A percentile compares a stretch with the other conserved stretches of the same genome.
Conservation (phyloP, 2,888 invertebrate genomes). For the Flexamia atlantica region DNA sequence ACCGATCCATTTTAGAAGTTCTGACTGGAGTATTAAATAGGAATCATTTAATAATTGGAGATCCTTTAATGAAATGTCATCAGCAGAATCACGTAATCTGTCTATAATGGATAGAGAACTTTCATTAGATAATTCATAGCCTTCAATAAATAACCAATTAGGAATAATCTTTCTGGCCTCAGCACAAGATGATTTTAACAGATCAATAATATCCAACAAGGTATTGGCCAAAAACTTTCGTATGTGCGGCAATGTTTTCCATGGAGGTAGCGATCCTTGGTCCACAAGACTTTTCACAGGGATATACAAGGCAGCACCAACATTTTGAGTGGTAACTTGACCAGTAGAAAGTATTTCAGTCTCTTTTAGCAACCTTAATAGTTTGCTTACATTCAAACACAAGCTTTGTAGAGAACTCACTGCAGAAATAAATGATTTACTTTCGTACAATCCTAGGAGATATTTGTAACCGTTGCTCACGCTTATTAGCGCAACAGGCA, state of each 20-base stretch:
- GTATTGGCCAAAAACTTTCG: conserved; percentile 6
- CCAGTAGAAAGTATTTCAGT: conserved; percentile 52
- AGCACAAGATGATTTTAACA: background rate
- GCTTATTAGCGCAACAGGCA: conserved; percentile 1
- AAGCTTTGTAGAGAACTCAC: conserved; percentile 17
- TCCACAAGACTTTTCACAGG: background rate
- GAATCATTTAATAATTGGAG: conserved; percentile 24
- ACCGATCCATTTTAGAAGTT: conserved; percentile 15
- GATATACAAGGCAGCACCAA: conserved; percentile 27
- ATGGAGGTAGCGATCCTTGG: background rate
- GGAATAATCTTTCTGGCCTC: background rate
- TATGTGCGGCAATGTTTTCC: conserved; percentile 33
- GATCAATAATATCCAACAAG: background rate
- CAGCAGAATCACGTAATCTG: background rate
- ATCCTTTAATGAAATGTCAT: conserved; percentile 8
- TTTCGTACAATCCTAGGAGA: background rate
- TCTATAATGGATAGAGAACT: background rate
- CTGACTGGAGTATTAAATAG: conserved; percentile 33
- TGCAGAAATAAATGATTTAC: background rate
- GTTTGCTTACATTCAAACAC: conserved; percentile 19
- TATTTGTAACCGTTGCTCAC: background rate
- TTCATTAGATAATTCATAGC: conserved; percentile 2
- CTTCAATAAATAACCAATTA: conserved; percentile 4
- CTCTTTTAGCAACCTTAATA: conserved; percentile 28
- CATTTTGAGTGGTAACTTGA: conserved; percentile 26